Evolutionary conservation across 2,888 invertebrate genomes (phyloP), one percentile per base, ranked within the genome.

Genomic region (Tromatobia lineatoria): DNA sequence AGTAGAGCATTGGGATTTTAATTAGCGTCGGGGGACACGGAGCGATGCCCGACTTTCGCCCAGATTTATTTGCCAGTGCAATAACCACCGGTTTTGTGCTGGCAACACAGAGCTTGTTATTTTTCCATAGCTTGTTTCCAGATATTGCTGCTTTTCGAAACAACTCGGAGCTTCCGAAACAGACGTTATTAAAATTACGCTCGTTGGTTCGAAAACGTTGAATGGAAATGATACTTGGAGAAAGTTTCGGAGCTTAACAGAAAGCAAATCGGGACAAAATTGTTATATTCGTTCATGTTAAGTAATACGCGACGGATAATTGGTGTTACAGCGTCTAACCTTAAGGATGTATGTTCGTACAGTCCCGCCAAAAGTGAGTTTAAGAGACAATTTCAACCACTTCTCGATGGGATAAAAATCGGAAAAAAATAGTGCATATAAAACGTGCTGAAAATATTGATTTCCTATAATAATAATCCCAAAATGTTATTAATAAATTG

Each of bases 1-100:
- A 66, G 47, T 29, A 11, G 66, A 54, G 38, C 71, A 64, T 54
- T 38, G 8, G 52, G 61, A 66, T 79, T 79, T 73, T 66, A 73
- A 79, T 79, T 71, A 79, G 54, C 42, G 66, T 54, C 23, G 13
- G 23, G 50, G n/a, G 29, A 50, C 18, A 7, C 42, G n/a, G 1
- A n/a, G 59, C 15, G 45, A 45, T 23, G 15, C 34, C 15, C 11
- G 29, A 13, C 50, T 78, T 78, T 61, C 15, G 11, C 20, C 7
- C 18, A 59, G 13, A 61, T 78, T 50, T 61, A 20, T 61, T 50
- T 13, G 18, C n/a, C 38, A 1, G 29, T 38, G 38, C 10, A n/a
- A 78, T 47, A 34, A 69, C 29, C 69, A 20, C 45, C 20, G 38
- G n/a, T 47, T 29, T 18, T 47, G n/a, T 34, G 18, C 20, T 13